Base-by-base conservation (phyloP, 2,888 invertebrate species). In the Apodemia zela region DNA sequence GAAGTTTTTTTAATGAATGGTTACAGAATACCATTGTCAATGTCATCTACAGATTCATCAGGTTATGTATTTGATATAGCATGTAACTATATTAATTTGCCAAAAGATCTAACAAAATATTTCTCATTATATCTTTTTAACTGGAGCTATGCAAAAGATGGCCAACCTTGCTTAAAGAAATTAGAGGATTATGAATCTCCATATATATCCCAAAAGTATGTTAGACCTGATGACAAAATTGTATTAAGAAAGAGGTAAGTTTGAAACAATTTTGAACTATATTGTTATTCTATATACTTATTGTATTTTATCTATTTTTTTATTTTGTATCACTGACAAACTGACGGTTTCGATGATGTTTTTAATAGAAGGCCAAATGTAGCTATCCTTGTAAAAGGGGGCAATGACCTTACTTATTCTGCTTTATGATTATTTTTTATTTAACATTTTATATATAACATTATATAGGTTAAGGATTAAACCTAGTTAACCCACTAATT, bases 151-250 rank as follows among this genome's bases (percentile, higher is more conserved):
- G 95, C 95, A 49, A 94, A 94, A 74, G 93, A 94, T 76, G 94
- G 94, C 57, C 91, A 94, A 77, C 92, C 94, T 90, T 95, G 98
- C 75, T 90, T 98, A 68, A 94, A 98, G 72, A 97, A 97, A 82
- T 91, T 99, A 69, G 97, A 98, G 89, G 97, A 99, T 84, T 99
- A 98, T 93, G 99, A 99, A 93, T 97, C 98, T 71, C 99, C 99
- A 0, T 97, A 96, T 88, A 96, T 99, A 87, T 98, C 98, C 63
- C 95, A 97, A 72, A 96, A 96, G 80, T 94, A 95, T 82, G 94
- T 96, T 66, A 84, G 91, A 71, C 94, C 94, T 68, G 95, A 94
- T 69, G 94, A 95, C 80, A 95, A 95, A 89, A 94, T 99, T 84
- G 95, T 98, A 70, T 92, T 98, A 71, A 94, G 97, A 75, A 98